Conservation (phyloP, 92 coral and sea anemone species). For the Zoanthus sociatus region DNA sequence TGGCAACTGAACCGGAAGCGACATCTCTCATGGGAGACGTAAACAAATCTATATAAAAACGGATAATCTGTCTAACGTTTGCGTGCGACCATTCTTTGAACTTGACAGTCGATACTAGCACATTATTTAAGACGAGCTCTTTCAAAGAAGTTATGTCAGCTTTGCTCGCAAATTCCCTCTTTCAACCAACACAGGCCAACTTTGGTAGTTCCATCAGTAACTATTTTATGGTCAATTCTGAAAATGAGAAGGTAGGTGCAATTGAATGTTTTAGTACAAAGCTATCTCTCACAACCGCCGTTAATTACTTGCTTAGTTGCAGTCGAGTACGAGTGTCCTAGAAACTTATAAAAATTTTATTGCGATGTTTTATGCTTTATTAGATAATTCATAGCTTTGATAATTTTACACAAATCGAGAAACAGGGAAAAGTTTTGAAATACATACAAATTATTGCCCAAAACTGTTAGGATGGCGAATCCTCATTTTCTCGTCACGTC, state of each 20-base stretch:
- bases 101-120: background rate
- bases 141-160: conserved; percentile 72
- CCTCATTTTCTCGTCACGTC: background rate
- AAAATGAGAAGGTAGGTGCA: conserved; percentile 82
- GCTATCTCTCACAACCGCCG: background rate
- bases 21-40: conserved; percentile 21
- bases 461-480: background rate
- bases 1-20: conserved; percentile 31
- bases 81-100: conserved; percentile 2
- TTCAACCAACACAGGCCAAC: conserved; percentile 73
- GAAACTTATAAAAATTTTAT: background rate
- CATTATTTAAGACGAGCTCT: conserved; percentile 6
- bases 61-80: conserved; percentile 26
- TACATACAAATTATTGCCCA: background rate
- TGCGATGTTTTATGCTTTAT: background rate
- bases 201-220: conserved; percentile 66
- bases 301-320: background rate
- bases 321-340: background rate
- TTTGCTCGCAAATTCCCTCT: conserved; percentile 75
- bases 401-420: background rate
- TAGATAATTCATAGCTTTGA: background rate
- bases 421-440: background rate
- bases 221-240: conserved; percentile 77
- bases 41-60: background rate
- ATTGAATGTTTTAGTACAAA: background rate